Conservation (phyloP, 2,797 vertebrate species). For the Babyrousa celebensis region DNA sequence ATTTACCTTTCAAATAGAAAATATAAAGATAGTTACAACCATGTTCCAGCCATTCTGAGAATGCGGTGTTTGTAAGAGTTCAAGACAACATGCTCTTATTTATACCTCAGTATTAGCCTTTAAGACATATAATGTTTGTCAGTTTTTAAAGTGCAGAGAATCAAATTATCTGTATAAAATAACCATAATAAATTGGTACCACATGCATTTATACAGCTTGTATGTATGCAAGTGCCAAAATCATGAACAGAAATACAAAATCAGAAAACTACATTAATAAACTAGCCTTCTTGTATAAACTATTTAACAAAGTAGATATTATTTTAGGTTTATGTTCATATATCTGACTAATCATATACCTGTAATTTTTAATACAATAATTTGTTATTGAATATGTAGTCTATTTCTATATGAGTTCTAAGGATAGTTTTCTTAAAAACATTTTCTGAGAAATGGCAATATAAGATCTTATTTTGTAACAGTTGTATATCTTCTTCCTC, state of each 20-base stretch:
- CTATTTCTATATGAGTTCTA: constrained; percentile 2
- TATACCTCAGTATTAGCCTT: neutral
- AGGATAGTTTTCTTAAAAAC: neutral
- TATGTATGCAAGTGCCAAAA: neutral
- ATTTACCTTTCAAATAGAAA: constrained; percentile 91
- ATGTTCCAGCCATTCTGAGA: neutral
- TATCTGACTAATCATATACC: neutral
- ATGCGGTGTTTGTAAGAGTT: neutral
- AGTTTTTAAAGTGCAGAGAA: neutral
- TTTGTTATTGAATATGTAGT: neutral
- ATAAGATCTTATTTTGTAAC: neutral
- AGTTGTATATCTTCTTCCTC: constrained; percentile 24
- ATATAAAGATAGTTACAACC: constrained; percentile 66
- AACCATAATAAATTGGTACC: neutral
- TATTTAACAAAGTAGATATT: neutral
- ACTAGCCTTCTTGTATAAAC: neutral
- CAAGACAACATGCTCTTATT: neutral
- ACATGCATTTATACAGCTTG: neutral
- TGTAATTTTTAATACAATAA: constrained; percentile 38
- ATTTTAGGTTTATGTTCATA: neutral
- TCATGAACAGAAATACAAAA: neutral
- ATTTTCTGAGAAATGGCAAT: constrained; percentile 54
- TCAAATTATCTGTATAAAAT: neutral
- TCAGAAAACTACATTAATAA: constrained; percentile 58
- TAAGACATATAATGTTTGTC: neutral